A percentile compares a stretch with the other conserved stretches of the same genome.
Evolutionary conservation across 2,797 vertebrate species (phyloP).

Genomic region (Sebastes itinus): DNA sequence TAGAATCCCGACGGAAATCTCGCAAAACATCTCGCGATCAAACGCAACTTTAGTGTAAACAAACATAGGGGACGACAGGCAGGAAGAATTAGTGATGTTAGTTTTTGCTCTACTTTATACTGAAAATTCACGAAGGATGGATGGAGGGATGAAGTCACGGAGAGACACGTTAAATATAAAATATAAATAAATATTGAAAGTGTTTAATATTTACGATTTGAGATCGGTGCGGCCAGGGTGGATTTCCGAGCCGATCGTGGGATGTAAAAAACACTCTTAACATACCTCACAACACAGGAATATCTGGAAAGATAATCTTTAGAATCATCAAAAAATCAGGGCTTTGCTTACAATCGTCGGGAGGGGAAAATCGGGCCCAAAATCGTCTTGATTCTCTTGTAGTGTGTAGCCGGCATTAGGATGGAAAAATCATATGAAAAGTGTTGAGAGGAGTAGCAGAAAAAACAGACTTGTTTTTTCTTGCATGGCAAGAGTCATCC

Average conservation of each 20-base stretch:
- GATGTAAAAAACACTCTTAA: no score
- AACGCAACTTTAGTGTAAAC: background rate
- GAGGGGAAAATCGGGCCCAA: no score
- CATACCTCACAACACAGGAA: no score
- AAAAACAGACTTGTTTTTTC: background rate
- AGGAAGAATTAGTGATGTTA: background rate
- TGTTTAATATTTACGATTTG: background rate
- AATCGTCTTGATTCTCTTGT: background rate
- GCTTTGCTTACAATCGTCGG: no score
- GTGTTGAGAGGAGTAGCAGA: background rate
- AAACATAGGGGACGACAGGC: accelerated
- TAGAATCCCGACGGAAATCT: accelerated
- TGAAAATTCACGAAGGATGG: background rate
- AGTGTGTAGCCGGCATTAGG: background rate
- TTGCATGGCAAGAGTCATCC: background rate
- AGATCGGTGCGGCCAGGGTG: background rate
- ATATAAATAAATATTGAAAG: background rate
- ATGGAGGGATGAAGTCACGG: background rate
- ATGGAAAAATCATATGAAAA: background rate
- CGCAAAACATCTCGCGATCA: background rate
- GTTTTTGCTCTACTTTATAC: background rate
- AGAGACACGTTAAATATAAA: background rate
- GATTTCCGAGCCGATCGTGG: no score
- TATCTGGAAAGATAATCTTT: background rate
- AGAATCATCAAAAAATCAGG: background rate